phyloP scores from a whole-genome alignment of 2,888 invertebrate species.

The Eurytoma californica region DNA sequence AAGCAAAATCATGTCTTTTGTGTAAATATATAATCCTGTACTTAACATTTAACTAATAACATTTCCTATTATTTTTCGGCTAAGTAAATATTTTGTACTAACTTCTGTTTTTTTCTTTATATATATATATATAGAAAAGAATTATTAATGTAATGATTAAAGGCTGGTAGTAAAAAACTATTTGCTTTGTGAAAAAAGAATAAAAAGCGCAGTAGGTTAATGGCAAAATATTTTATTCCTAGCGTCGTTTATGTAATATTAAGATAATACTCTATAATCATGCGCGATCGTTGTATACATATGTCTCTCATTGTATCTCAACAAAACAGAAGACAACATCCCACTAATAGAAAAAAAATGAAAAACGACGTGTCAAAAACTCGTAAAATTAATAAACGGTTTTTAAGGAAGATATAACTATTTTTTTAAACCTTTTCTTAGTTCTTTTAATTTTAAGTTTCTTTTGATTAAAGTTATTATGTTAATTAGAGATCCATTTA shows the following conservation, averaged over 20 bases:
- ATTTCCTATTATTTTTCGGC: conserved; percentile 47
- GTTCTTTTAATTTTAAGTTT: too few relatives aligned
- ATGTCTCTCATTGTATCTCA: conserved; percentile 32
- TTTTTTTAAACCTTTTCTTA: background rate
- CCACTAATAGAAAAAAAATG: conserved; percentile 12
- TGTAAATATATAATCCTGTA: conserved; percentile 57
- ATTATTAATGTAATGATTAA: conserved; percentile 33
- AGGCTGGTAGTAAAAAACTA: conserved; percentile 23
- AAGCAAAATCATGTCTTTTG: conserved; percentile 53
- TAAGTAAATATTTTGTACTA: conserved; percentile 50
- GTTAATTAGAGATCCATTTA: too few relatives aligned
- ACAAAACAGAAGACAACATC: conserved; percentile 22
- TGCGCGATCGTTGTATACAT: conserved; percentile 29
- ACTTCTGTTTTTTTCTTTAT: conserved; percentile 37
- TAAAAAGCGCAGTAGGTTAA: conserved; percentile 44
- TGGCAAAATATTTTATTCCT: conserved; percentile 48
- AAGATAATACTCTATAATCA: conserved; percentile 47
- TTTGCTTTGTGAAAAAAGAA: conserved; percentile 21
- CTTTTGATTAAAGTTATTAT: too few relatives aligned
- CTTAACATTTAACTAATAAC: conserved; percentile 45
- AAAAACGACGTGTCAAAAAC: conserved; percentile 42
- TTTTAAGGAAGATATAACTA: conserved; percentile 52
- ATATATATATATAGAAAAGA: conserved; percentile 35
- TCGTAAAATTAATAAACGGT: conserved; percentile 58
- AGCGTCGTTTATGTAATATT: conserved; percentile 38